Evolutionary conservation across 2,113 vertebrate genomes (phyloP), one percentile per base, ranked within the genome.

Genomic region (Diphyllodes magnificus): DNA sequence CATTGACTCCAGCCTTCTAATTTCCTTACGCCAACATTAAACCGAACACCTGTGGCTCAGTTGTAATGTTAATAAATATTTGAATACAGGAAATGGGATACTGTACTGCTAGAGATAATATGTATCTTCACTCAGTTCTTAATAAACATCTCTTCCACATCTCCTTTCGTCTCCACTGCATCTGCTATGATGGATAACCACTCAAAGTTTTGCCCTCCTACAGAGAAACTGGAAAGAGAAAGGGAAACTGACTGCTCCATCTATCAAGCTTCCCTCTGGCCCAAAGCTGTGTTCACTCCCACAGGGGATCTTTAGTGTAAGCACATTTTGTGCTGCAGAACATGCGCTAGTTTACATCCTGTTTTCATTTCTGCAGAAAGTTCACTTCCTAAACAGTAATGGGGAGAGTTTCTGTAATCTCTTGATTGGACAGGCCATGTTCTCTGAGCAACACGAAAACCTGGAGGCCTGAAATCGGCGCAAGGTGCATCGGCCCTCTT

Each of bases 21-120:
- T 82, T 91, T 94, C 50, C 71, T 65, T 77, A 77, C 8, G 35
- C 28, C 22, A 45, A 9, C 82, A 88, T 88, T 73, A 63, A 92
- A 61, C n/a, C 0, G 5, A 96, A 80, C 89, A 85, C 94, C 77
- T 80, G 90, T 49, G 86, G n/a, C 77, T 95, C 44, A 37, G 61
- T 25, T 80, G 44, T 50, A 63, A 35, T 27, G 33, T 53, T 82
- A 96, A 88, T 93, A 92, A 93, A 92, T 94, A 91, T 77, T 65
- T 93, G 80, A 95, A 90, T 37, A 73, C 13, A 64, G 54, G 35
- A 51, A 50, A 47, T 11, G 51, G 70, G 24, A 47, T 20, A 18
- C 33, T 1, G 11, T 70, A 64, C 21, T 47, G 15, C 69, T 63
- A 31, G 54, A 92, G 66, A 78, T 47, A 75, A 78, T 57, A 49